A percentile compares a stretch with the other conserved stretches of the same genome.
These are phyloP conservation scores for Tachysurus vachellii DNA, from an alignment of 2,113 vertebrate genomes.

Conservation along the genomic window DNA sequence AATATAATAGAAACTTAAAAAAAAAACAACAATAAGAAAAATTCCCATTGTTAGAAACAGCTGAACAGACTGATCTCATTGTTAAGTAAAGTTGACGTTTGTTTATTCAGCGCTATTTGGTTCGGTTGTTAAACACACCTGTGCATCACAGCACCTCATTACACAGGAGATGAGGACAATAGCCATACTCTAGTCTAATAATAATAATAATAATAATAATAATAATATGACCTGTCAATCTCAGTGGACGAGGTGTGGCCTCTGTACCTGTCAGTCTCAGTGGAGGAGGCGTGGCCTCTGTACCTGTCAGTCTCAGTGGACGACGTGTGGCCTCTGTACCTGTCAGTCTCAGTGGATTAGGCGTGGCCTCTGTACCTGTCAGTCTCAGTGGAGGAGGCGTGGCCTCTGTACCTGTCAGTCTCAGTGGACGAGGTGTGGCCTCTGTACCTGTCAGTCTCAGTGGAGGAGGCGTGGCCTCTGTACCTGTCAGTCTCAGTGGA, in stretches of 20 bases:
- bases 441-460: not conserved
- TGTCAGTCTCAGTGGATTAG: not conserved
- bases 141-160: slow-evolving; percentile 33
- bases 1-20: not conserved
- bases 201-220: too few relatives aligned
- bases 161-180: not conserved
- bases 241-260: not conserved
- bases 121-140: slow-evolving; percentile 32
- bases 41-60: not conserved
- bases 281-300: not conserved
- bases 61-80: not conserved
- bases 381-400: not conserved
- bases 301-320: not conserved
- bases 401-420: not conserved
- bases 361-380: not conserved
- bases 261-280: not conserved
- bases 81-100: not conserved
- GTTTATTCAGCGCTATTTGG: slow-evolving; percentile 31
- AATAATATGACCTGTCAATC: not conserved
- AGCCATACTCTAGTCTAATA: not conserved
- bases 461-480: not conserved
- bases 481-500: not conserved
- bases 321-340: not conserved
- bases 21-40: not conserved
- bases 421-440: too few relatives aligned